Evolutionary conservation across 1,140 invertebrate genomes (phyloP).

Genomic region (Diuraphis noxia): DNA sequence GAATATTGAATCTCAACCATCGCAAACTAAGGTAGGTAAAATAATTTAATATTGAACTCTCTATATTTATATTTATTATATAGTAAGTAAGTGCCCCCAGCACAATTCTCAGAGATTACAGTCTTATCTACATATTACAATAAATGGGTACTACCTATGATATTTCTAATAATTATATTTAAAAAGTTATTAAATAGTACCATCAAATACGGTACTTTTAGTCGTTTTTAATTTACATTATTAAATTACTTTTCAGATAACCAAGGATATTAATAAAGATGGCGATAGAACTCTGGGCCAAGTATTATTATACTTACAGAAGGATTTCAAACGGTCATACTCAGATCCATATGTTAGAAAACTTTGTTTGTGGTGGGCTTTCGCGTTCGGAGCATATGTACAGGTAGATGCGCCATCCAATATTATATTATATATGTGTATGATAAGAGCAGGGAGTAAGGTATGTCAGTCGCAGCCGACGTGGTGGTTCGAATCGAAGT

Average conservation of each 20-base stretch:
- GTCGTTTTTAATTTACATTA: not conserved
- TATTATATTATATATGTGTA: no score
- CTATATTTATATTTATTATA: no score
- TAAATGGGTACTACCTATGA: not conserved
- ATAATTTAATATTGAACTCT: not conserved
- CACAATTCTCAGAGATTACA: no score
- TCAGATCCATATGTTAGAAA: constrained; percentile 72
- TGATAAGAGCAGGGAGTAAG: not conserved
- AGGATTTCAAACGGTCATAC: constrained; percentile 75
- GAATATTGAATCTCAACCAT: not conserved
- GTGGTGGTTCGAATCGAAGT: no score
- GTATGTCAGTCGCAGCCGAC: not conserved
- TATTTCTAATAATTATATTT: not conserved
- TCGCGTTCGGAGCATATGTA: constrained; percentile 63
- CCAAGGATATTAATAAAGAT: not conserved
- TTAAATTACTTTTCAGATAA: not conserved
- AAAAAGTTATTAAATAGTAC: not conserved
- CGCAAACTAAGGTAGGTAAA: not conserved
- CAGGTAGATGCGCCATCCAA: not conserved
- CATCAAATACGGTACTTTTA: not conserved
- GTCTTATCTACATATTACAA: no score
- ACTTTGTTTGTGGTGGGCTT: constrained; percentile 86
- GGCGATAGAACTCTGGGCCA: not conserved
- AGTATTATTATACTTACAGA: constrained; percentile 63
- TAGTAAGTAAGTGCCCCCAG: no score